These are phyloP conservation scores for Lycaon pictus DNA, from an alignment of 2,113 vertebrate species.

Conservation along the genomic window DNA sequence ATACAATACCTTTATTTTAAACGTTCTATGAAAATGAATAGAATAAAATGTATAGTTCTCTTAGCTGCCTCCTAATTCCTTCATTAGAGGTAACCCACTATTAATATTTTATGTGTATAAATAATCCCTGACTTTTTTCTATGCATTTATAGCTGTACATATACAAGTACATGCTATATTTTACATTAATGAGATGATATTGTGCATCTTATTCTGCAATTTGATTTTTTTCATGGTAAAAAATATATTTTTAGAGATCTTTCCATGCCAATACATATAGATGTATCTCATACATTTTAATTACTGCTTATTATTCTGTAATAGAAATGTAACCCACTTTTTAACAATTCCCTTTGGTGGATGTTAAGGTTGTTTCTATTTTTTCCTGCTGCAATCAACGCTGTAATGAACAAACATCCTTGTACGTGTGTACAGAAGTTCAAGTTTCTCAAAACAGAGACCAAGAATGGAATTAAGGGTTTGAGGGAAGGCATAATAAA, in stretches of 20 bases:
- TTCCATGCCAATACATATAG: not conserved
- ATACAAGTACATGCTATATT: not conserved
- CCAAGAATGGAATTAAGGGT: not conserved
- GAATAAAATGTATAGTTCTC: not conserved
- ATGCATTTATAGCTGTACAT: not conserved
- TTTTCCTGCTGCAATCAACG: not conserved
- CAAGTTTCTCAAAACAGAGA: conserved; percentile 32
- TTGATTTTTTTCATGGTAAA: not conserved
- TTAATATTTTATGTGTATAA: not conserved
- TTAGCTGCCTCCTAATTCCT: not conserved
- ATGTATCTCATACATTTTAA: not conserved
- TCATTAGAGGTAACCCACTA: not conserved
- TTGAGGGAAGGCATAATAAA: not conserved
- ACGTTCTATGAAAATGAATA: not conserved
- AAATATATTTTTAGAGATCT: not conserved
- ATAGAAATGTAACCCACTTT: not conserved
- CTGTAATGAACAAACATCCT: not conserved
- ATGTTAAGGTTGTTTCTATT: not conserved
- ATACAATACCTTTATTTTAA: not conserved
- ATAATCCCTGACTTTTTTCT: not conserved
- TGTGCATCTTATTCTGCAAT: not conserved
- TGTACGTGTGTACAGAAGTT: not conserved
- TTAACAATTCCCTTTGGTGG: not conserved
- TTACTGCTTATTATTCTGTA: not conserved
- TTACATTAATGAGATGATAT: not conserved